These are phyloP conservation scores for Phenganax marumi DNA, from an alignment of 92 coral and sea anemone genomes.

Conservation along the genomic window DNA sequence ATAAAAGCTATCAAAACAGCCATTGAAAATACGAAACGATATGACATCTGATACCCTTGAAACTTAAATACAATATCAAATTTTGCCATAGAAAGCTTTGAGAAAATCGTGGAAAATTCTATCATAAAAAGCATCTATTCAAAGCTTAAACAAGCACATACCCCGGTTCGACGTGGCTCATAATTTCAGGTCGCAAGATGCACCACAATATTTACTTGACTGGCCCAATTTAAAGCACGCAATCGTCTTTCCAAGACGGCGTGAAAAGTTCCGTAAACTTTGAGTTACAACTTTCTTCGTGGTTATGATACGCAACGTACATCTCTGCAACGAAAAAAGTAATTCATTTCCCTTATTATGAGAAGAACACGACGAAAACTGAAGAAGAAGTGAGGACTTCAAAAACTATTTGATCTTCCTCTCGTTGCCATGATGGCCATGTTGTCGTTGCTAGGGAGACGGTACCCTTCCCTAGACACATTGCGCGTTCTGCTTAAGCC, in stretches of 20 bases:
- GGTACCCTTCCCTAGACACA: background rate
- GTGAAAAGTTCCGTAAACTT: background rate
- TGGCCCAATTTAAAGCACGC: background rate
- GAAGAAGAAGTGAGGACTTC: background rate
- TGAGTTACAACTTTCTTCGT: background rate
- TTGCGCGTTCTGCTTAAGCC: background rate
- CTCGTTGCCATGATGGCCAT: constrained; percentile 27
- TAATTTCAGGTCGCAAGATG: background rate
- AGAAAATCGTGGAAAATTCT: no score
- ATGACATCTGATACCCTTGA: no score
- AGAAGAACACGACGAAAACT: background rate
- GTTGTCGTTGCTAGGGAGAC: constrained; percentile 22
- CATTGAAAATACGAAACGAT: no score
- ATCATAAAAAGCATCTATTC: background rate
- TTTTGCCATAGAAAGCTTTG: no score
- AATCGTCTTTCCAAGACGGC: background rate
- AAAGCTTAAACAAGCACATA: constrained; percentile 21
- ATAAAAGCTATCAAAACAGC: no score
- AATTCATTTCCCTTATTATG: background rate
- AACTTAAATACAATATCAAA: no score
- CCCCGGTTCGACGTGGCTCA: constrained; percentile 90
- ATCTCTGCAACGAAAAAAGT: background rate
- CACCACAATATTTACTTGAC: background rate
- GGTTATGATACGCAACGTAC: background rate
- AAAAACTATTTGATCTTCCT: background rate